phyloP scores from a whole-genome alignment of 2,888 invertebrate genomes.

The Horisme vitalbata region DNA sequence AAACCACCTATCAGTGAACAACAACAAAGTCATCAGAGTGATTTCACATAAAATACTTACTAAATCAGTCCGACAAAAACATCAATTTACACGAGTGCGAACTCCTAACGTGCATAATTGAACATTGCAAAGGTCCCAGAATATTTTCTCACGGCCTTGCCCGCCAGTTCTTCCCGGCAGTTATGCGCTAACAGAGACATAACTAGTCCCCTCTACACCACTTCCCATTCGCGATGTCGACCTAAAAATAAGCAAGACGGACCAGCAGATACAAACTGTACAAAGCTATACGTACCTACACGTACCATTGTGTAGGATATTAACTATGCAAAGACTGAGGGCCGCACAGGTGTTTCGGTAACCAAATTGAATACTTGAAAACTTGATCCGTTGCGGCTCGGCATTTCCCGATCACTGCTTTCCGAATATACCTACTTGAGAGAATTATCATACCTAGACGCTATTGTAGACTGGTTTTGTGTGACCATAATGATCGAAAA shows the following conservation, averaged over 20 bases:
- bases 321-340: conserved; percentile 36
- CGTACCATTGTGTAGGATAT: conserved; percentile 33
- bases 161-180: no score
- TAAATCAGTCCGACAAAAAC: conserved; percentile 11
- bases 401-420: conserved; percentile 16
- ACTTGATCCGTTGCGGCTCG: conserved; percentile 14
- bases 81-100: no score
- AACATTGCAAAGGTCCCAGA: conserved; percentile 20
- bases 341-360: conserved; percentile 25
- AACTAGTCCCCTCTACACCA: conserved; percentile 48
- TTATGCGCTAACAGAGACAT: conserved; percentile 44
- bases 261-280: conserved; percentile 31
- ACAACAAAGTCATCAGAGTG: no score
- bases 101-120: conserved; percentile 25
- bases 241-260: conserved; percentile 61
- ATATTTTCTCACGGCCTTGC: conserved; percentile 32
- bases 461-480: no score
- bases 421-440: no score
- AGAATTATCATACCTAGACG: no score
- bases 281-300: conserved; percentile 32
- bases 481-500: no score
- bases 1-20: no score
- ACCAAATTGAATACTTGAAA: conserved; percentile 35
- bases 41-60: no score
- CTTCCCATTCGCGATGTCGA: conserved; percentile 54